Evolutionary conservation across 2,113 vertebrate genomes (phyloP).

Genomic region (Hylia prasina): DNA sequence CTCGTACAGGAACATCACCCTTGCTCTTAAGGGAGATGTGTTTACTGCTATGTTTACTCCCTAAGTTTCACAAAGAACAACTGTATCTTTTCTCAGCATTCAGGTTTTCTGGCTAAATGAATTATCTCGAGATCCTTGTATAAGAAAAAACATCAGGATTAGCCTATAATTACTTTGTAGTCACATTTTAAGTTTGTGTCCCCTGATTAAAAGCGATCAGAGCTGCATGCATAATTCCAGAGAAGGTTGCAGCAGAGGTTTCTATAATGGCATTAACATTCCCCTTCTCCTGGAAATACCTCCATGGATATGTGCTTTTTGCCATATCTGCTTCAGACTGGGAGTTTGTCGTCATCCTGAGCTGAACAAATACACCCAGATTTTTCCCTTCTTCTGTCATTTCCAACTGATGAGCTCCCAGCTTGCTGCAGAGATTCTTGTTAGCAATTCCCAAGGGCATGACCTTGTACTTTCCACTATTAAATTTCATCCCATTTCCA

Average conservation of each 20-base stretch:
- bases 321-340: background rate
- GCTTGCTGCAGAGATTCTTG: background rate
- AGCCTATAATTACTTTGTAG: background rate
- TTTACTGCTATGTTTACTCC: slow-evolving; percentile 46
- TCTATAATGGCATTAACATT: background rate
- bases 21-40: slow-evolving; percentile 24
- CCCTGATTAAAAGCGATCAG: background rate
- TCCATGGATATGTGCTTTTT: background rate
- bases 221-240: background rate
- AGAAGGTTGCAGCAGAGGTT: background rate
- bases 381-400: slow-evolving; percentile 11
- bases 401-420: slow-evolving; percentile 8
- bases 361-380: slow-evolving; percentile 16
- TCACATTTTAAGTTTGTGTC: background rate
- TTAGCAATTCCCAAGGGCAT: slow-evolving; percentile 5
- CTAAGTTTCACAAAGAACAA: background rate
- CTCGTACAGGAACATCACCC: background rate
- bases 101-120: background rate
- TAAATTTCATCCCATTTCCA: slow-evolving; percentile 35
- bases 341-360: background rate
- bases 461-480: slow-evolving; percentile 39
- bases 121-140: background rate
- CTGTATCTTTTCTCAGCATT: background rate
- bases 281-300: background rate
- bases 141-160: background rate